Evolutionary conservation across 2,113 vertebrate genomes (phyloP), one percentile per base, ranked within the genome.

Genomic region (Notarius lentiginosus): DNA sequence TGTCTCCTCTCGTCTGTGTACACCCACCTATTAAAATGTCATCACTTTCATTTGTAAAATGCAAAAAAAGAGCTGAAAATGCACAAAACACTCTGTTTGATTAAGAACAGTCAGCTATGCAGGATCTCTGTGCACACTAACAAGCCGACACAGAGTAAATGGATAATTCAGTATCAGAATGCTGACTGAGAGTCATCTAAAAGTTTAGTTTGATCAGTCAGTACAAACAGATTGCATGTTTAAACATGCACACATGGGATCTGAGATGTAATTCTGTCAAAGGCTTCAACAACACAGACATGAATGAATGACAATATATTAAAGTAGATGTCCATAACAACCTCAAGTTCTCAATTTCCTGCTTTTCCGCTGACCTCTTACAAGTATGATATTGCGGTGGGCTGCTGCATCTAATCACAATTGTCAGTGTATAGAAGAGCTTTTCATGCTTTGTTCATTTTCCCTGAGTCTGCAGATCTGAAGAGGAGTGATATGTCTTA

Each of bases 11-110:
- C 84, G 92, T 88, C 90, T 89, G 90, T 88, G 82, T 92, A 92
- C 91, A 91, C 90, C 87, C 91, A 88, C 91, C 91, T 92, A 94
- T 94, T 92, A 93, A 94, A 94, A 88, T 88, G 92, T 89, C 90
- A 91, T 93, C 86, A 90, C 83, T 92, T 90, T 92, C 88, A 93
- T 94, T 93, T 93, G 82, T 89, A 82, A 90, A 86, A 87, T 51
- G 82, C 84, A 88, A 88, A 88, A 89, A 72, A 79, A 88, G 82
- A 83, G 87, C 88, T 89, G 89, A 91, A 90, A 90, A 86, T 65
- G 85, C 87, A 88, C 63, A 90, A 89, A 89, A 86, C 84, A 20
- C 85, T 85, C 17, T 79, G 84, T 82, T 88, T 90, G 85, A 89
- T 91, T 84, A 85, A 84, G 84, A 91, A 83, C 27, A 63, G 68